Percentiles rank a stretch among this genome's conserved stretches.
Evolutionary conservation across 2,113 vertebrate genomes (phyloP).

Genomic region (Choloepus hoffmanni): DNA sequence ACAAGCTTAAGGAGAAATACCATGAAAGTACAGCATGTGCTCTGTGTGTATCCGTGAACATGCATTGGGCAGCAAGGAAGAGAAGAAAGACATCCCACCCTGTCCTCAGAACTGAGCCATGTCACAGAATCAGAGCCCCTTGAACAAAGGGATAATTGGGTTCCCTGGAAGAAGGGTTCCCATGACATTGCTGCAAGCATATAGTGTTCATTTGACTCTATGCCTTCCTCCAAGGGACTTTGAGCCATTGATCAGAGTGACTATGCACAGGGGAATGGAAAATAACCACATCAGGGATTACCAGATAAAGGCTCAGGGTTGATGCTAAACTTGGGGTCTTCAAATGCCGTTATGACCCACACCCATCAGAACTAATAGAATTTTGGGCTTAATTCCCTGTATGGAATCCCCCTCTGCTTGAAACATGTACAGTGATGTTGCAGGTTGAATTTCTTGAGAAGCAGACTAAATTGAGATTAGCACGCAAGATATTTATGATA

Average conservation of each 20-base stretch:
- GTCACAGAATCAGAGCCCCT: neutral
- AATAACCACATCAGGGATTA: neutral
- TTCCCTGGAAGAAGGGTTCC: neutral
- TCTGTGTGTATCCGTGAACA: neutral
- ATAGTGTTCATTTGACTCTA: neutral
- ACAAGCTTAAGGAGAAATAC: neutral
- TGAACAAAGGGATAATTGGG: neutral
- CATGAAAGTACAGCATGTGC: neutral
- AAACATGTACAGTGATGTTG: neutral
- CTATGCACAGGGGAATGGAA: neutral
- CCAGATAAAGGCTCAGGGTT: neutral
- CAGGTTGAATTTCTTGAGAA: neutral
- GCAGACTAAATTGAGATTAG: neutral
- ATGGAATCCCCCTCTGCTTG: constrained; percentile 25
- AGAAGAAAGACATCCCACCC: neutral
- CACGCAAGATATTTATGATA: neutral
- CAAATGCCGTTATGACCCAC: neutral
- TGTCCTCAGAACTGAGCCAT: neutral
- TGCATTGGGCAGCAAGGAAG: neutral
- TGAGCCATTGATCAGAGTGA: constrained; percentile 9
- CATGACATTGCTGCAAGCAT: neutral
- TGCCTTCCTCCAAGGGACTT: neutral
- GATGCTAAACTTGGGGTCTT: neutral
- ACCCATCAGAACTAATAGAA: neutral
- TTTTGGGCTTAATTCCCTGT: neutral